These are phyloP conservation scores for Abrostola tripartita DNA, from an alignment of 2,888 invertebrate genomes.

Conservation along the genomic window DNA sequence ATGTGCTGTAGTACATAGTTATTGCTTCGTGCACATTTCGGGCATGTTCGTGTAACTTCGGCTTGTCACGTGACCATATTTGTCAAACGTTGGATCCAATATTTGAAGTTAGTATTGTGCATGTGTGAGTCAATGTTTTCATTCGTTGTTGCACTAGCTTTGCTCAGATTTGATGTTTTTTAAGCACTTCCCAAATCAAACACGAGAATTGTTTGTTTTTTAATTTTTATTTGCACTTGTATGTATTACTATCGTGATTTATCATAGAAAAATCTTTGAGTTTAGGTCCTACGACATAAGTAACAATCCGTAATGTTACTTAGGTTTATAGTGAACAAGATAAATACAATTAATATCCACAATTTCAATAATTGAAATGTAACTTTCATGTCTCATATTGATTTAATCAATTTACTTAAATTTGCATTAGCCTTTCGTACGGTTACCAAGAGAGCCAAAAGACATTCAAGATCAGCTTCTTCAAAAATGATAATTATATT, in stretches of 20 bases:
- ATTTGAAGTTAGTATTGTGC: conserved; percentile 59
- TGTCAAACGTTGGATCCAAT: conserved; percentile 17
- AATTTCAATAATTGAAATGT: too few relatives aligned
- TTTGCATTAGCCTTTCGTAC: too few relatives aligned
- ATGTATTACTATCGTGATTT: conserved; percentile 65
- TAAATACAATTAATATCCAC: too few relatives aligned
- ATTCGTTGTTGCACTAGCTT: conserved; percentile 78
- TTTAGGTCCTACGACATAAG: background rate
- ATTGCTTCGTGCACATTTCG: background rate
- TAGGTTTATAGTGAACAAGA: too few relatives aligned
- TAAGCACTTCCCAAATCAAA: conserved; percentile 54
- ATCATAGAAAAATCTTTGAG: conserved; percentile 1
- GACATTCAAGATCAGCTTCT: too few relatives aligned
- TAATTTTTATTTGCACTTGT: conserved; percentile 69
- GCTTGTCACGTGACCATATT: background rate
- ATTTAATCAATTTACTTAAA: too few relatives aligned
- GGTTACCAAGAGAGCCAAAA: too few relatives aligned
- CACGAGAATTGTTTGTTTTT: conserved; percentile 57
- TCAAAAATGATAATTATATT: too few relatives aligned
- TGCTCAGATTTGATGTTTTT: conserved; percentile 58
- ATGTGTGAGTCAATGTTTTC: conserved; percentile 70
- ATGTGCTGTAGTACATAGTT: background rate
- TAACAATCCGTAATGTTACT: too few relatives aligned
- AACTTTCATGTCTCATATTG: too few relatives aligned
- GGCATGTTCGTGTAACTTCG: background rate